These are phyloP conservation scores for Pseudochirops cupreus DNA, from an alignment of 2,797 vertebrate genomes.

Conservation along the genomic window DNA sequence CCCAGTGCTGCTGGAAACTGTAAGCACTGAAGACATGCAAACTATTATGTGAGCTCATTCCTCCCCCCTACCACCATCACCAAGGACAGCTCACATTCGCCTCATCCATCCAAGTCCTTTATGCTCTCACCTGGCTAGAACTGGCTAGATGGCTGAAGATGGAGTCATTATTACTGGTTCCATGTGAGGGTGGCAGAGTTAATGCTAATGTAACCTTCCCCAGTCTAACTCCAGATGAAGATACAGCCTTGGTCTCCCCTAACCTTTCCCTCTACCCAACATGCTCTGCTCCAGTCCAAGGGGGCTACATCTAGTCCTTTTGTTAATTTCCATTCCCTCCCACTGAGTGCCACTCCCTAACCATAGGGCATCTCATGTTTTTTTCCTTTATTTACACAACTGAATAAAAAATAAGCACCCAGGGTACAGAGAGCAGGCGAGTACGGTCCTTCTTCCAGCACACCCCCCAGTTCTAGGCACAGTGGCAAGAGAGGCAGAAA, in stretches of 20 bases:
- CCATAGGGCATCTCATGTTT: slow-evolving; percentile 42
- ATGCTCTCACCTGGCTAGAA: neutral
- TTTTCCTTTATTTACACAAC: slow-evolving; percentile 82
- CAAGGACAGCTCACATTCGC: neutral
- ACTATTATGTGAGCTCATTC: slow-evolving; percentile 9
- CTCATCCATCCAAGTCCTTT: neutral
- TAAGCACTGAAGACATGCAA: neutral
- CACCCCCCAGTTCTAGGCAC: neutral
- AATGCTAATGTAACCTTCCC: neutral
- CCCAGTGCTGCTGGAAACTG: neutral
- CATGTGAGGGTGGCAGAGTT: neutral
- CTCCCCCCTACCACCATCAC: neutral
- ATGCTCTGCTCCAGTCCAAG: neutral
- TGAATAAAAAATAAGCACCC: slow-evolving; percentile 42
- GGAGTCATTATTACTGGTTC: neutral
- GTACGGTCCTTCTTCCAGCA: neutral
- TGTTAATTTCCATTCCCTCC: neutral
- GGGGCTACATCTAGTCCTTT: rapidly evolving
- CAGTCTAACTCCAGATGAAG: neutral
- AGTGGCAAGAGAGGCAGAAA: neutral
- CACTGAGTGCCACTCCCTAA: neutral
- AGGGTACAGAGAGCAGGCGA: neutral
- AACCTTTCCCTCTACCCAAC: neutral
- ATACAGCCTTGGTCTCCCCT: neutral
- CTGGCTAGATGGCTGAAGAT: neutral